These are phyloP conservation scores for Brachyistius frenatus DNA, from an alignment of 2,113 vertebrate species.

Conservation along the genomic window DNA sequence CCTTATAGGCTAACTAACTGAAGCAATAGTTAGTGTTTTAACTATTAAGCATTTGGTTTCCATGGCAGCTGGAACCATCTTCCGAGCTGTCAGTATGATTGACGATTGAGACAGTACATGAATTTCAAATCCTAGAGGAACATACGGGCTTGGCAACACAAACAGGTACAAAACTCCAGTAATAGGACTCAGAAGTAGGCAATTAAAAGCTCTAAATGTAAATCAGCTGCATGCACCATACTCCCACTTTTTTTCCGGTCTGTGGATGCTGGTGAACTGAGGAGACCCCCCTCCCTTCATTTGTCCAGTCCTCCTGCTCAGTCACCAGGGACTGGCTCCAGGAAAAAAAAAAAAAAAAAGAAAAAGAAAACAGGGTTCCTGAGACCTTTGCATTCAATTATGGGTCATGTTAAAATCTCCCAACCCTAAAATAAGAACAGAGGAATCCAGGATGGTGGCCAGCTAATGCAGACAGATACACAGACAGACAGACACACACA, in stretches of 20 bases:
- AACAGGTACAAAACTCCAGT: constrained; percentile 77
- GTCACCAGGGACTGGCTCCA: constrained; percentile 53
- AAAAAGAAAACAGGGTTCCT: constrained; percentile 24
- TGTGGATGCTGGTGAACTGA: constrained; percentile 51
- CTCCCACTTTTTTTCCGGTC: constrained; percentile 52
- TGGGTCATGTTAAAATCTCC: constrained; percentile 65
- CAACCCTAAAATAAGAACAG: constrained; percentile 63
- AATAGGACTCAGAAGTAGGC: constrained; percentile 75
- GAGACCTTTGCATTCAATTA: constrained; percentile 68
- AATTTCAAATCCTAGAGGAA: constrained; percentile 78
- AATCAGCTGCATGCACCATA: constrained; percentile 66
- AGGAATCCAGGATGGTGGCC: constrained; percentile 48
- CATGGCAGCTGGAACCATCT: constrained; percentile 63
- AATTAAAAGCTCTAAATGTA: constrained; percentile 82
- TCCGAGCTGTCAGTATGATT: constrained; percentile 76
- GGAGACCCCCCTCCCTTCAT: constrained; percentile 28
- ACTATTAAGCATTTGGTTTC: constrained; percentile 43
- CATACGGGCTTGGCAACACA: constrained; percentile 57
- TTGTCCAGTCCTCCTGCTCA: constrained; percentile 49
- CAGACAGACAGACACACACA: constrained; percentile 24
- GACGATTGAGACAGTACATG: constrained; percentile 77
- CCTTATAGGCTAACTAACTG: constrained; percentile 43
- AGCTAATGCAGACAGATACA: constrained; percentile 55
- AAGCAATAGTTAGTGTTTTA: constrained; percentile 62
- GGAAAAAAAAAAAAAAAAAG: constrained; percentile 6